Evolutionary conservation across 64 coral and sea anemone species (phyloP).

Genomic region (Dendrophyllia cribrosa): DNA sequence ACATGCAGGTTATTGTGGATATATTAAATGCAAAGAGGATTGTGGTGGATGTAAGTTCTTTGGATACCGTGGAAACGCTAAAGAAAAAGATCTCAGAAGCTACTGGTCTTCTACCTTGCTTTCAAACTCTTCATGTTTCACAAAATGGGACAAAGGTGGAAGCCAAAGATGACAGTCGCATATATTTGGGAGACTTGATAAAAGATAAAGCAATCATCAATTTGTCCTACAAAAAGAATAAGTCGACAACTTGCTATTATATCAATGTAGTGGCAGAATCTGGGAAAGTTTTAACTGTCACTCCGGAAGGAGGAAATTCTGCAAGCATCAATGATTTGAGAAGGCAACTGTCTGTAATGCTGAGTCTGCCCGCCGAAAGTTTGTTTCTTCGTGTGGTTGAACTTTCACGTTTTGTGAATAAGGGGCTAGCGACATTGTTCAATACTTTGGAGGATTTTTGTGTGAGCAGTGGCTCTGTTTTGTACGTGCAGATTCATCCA

Average conservation of each 20-base stretch:
- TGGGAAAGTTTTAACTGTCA: slow-evolving; percentile 9
- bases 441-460: slow-evolving; percentile 28
- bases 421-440: not conserved
- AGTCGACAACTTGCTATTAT: not conserved
- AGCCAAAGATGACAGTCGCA: not conserved
- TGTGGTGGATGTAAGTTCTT: not conserved
- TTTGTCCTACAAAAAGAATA: not conserved
- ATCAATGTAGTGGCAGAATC: slow-evolving; percentile 12
- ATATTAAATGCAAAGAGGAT: slow-evolving; percentile 33
- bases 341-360: not conserved
- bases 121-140: not conserved
- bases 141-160: slow-evolving; percentile 6
- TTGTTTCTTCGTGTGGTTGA: slow-evolving; percentile 12
- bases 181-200: slow-evolving; percentile 7
- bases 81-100: slow-evolving; percentile 11
- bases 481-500: slow-evolving; percentile 42
- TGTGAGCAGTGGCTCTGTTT: slow-evolving; percentile 9
- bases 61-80: not conserved
- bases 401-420: not conserved
- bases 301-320: slow-evolving; percentile 19
- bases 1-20: slow-evolving; percentile 2
- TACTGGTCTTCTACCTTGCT: not conserved
- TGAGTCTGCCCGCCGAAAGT: not conserved
- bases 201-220: not conserved
- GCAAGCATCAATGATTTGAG: not conserved